Evolutionary conservation across 1,140 invertebrate species (phyloP).

Genomic region (Lepidurus couesii): DNA sequence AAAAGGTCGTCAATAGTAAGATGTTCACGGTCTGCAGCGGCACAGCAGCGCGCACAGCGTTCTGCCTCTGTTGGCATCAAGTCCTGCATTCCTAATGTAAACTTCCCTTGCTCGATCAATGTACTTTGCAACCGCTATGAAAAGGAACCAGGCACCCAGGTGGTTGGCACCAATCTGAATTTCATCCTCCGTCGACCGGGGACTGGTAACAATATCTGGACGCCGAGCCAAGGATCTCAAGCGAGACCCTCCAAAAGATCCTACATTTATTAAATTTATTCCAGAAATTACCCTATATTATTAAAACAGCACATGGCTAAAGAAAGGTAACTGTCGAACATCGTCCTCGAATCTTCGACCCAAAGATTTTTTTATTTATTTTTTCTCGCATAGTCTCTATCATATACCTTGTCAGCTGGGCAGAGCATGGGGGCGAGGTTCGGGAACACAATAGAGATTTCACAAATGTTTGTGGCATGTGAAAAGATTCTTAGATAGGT

Average conservation of each 20-base stretch:
- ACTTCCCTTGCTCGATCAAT: conserved; percentile 2
- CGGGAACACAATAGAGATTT: conserved; percentile 2
- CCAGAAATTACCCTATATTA: no score
- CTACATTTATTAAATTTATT: not conserved
- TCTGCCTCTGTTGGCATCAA: conserved; percentile 10
- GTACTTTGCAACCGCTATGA: not conserved
- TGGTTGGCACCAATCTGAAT: not conserved
- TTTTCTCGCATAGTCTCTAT: not conserved
- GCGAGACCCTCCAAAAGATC: not conserved
- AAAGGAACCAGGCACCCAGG: not conserved
- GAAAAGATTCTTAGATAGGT: conserved; percentile 9
- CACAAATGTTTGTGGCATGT: conserved; percentile 15
- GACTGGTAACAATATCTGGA: not conserved
- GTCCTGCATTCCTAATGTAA: conserved; percentile 10
- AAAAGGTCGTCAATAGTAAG: conserved; percentile 22
- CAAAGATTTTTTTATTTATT: not conserved
- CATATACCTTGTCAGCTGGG: conserved; percentile 10
- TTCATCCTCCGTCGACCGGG: not conserved
- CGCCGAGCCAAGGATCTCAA: not conserved
- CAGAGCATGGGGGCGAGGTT: not conserved
- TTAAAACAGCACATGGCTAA: no score
- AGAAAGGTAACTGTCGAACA: no score
- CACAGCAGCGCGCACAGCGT: conserved; percentile 3
- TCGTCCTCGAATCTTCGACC: no score
- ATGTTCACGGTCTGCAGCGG: conserved; percentile 13